Evolutionary conservation across 2,888 invertebrate species (phyloP).

Genomic region (Diarsia dahlii): DNA sequence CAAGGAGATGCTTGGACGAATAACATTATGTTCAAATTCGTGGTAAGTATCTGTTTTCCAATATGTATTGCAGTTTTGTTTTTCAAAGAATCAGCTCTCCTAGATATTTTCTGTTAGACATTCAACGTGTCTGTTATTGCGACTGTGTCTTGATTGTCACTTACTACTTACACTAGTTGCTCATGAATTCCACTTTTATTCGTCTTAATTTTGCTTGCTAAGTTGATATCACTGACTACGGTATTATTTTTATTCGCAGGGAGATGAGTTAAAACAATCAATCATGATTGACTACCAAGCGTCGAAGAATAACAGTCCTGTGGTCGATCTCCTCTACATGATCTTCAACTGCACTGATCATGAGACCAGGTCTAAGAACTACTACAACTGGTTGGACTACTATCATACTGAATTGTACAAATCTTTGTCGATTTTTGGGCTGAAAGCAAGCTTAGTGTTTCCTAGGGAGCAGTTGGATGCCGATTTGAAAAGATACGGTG

Average conservation of each 20-base stretch:
- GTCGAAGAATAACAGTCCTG: conserved; percentile 67
- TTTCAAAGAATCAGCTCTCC: not conserved
- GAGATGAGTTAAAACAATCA: conserved; percentile 10
- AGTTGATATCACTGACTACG: not conserved
- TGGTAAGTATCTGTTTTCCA: conserved; percentile 59
- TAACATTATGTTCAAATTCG: conserved; percentile 74
- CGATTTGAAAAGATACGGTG: conserved; percentile 58
- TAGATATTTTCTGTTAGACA: not conserved
- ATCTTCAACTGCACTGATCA: conserved; percentile 72
- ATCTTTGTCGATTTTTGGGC: conserved; percentile 57
- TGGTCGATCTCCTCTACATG: conserved; percentile 69
- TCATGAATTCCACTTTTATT: not conserved
- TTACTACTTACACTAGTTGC: no score
- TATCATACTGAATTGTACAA: conserved; percentile 68
- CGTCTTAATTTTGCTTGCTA: no score
- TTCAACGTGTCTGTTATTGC: not conserved
- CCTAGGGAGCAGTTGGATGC: conserved; percentile 65
- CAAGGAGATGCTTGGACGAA: conserved; percentile 80
- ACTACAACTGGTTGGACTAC: conserved; percentile 69
- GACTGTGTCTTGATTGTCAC: not conserved
- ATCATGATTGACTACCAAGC: conserved; percentile 40
- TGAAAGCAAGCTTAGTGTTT: conserved; percentile 63
- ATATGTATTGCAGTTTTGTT: not conserved
- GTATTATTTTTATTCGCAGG: conserved; percentile 9
- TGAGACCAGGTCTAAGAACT: conserved; percentile 65